Base-by-base conservation (phyloP, 2,797 vertebrate species). In the Xenopus petersii region DNA sequence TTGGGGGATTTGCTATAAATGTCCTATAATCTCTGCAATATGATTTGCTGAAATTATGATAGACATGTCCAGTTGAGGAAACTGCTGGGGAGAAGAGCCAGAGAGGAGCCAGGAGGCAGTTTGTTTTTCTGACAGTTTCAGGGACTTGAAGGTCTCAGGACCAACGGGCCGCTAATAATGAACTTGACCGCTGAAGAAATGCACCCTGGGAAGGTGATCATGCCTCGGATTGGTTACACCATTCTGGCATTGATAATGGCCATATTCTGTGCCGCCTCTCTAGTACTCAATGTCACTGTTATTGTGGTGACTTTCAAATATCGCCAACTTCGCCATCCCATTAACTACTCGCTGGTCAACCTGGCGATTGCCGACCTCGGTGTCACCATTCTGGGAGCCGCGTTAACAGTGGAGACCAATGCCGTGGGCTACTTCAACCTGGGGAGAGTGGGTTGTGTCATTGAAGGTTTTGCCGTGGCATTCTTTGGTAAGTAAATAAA, bases 301-400 rank as follows among this genome's bases (percentile, higher is more conserved):
- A 88, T 92, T 67, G 82, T 82, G 5, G 86, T 90, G 82, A 85
- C 89, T 71, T 80, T 91, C 26, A 82, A 81, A 84, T 81, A 88
- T 84, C 86, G 84, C 75, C 87, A 92, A 85, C 87, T 92, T 83
- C 85, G 86, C 75, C 89, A 90, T 73, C 86, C 89, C 0, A 86
- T 91, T 81, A 92, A 89, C 82, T 89, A 86, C 60, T 88, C 89
- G 78, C 87, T 91, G 79, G 85, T 92, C 81, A 92, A 91, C 86
- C 85, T 91, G 85, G 88, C 90, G 5, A 84, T 86, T 63, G 87
- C 88, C 56, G 88, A 92, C 82, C 86, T 90, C 75, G 89, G 90
- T 68, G 87, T 84, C 5, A 87, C 88, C 3, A 65, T 90, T 83
- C 87, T 87, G 0, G 89, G 88, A 56, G 87, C 89, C 26, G 46